Conservation (phyloP, 2,797 vertebrate species). For the Cercopithecus mitis region DNA sequence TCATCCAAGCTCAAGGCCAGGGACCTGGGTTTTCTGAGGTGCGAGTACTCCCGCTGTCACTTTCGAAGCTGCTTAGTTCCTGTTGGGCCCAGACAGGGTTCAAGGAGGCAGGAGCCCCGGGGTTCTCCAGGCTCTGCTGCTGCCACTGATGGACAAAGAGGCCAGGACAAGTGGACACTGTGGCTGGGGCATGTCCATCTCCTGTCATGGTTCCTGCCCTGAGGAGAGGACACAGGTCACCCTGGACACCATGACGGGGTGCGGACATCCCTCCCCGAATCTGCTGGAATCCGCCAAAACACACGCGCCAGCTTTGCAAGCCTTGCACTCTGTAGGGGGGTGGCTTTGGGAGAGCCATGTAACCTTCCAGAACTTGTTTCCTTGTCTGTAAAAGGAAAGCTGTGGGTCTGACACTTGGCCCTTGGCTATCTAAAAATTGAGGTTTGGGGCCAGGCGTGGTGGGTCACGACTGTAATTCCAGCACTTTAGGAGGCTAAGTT, state of each 20-base stretch:
- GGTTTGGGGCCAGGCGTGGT: too few relatives aligned
- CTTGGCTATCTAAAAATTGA: not conserved
- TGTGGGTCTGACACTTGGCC: fast-evolving
- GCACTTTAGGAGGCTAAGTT: too few relatives aligned
- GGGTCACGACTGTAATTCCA: too few relatives aligned
- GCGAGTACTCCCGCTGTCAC: fast-evolving
- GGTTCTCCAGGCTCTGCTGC: not conserved
- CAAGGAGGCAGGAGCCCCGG: not conserved
- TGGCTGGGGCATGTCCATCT: not conserved
- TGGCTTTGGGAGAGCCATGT: not conserved
- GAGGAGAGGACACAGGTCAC: not conserved
- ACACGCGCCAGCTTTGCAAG: fast-evolving
- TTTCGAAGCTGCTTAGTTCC: not conserved
- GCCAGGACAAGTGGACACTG: not conserved
- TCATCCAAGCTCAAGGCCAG: not conserved
- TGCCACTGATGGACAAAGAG: fast-evolving
- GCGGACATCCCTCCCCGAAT: fast-evolving
- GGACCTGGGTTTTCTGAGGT: not conserved
- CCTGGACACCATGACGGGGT: fast-evolving
- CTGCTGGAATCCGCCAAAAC: fast-evolving
- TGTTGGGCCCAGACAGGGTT: not conserved
- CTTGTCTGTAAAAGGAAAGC: not conserved
- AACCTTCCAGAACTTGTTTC: not conserved
- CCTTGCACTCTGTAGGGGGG: fast-evolving
- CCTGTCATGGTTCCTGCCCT: not conserved